phyloP scores from a whole-genome alignment of 2,797 vertebrate genomes.

The Tympanoctomys barrerae region DNA sequence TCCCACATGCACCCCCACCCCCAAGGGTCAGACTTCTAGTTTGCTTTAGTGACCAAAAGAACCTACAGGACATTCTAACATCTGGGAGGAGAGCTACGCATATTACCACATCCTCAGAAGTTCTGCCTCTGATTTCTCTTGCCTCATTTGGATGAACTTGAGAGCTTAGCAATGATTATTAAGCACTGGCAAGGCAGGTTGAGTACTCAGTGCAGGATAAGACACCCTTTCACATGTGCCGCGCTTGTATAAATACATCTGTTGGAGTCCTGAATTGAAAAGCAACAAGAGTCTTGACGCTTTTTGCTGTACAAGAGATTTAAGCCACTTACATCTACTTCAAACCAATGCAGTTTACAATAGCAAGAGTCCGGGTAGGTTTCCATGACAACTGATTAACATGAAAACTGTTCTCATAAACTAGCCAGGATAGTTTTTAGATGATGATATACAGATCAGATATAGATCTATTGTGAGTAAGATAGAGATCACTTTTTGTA shows the following conservation, averaged over 20 bases:
- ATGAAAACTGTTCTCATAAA: slow-evolving; percentile 19
- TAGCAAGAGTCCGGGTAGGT: neutral
- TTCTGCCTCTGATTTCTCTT: neutral
- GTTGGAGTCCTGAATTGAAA: neutral
- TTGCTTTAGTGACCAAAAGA: neutral
- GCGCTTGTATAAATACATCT: neutral
- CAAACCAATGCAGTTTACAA: neutral
- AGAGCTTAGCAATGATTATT: neutral
- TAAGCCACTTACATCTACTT: neutral
- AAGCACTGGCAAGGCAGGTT: neutral
- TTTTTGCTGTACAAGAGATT: neutral
- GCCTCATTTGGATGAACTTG: neutral
- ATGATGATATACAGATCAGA: slow-evolving; percentile 9
- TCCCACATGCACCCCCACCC: neutral
- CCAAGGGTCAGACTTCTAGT: neutral
- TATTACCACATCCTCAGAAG: neutral
- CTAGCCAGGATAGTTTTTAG: neutral
- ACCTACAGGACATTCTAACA: neutral
- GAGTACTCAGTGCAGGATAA: neutral
- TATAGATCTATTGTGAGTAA: neutral
- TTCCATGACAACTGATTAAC: slow-evolving; percentile 52
- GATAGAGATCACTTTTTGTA: neutral
- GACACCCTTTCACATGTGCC: neutral
- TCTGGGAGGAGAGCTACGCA: neutral
- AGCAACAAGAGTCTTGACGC: neutral